Evolutionary conservation across 2,113 vertebrate genomes (phyloP), one percentile per base, ranked within the genome.

Genomic region (Tychaedon coryphoeus): DNA sequence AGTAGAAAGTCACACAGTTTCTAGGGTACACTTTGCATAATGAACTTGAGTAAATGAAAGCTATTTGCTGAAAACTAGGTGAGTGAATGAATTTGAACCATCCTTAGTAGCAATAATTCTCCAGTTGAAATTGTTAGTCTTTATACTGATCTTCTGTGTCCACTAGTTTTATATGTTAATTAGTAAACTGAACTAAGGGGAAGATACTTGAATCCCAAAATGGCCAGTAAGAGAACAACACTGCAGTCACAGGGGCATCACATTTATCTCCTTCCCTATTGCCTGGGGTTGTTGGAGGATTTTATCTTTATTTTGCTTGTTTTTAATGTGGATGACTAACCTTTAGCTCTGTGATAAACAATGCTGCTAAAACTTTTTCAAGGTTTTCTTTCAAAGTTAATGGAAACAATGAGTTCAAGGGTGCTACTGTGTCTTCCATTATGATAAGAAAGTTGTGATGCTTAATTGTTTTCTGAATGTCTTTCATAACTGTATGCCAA

Each of bases 251-350:
- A 29, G n/a, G n/a, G 22, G 50, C 3, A 17, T 77, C 47, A 80
- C 43, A 24, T 28, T 61, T 67, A 19, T 33, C 26, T 91, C 62
- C 31, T 84, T 47, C 42, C 11, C 20, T 38, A 8, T 15, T 58
- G 8, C 10, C 33, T 36, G 3, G 19, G 11, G 2, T 29, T 54
- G 22, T 42, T 70, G 29, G 14, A 36, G 6, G 6, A 0, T 4
- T 64, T 61, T n/a, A 4, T 28, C 72, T 66, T 84, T 13, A 31
- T 34, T 61, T 85, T 72, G 6, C 2, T 29, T 61, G n/a, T 80
- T 89, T 51, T 9, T 47, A 71, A 65, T 33, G 8, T 42, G 48
- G 16, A 71, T 33, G 2, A 34, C 11, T 50, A 54, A 83, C 26
- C 3, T 20, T 69, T 50, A 24, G 5, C 6, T 86, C 70, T 57